Evolutionary conservation across 1,140 invertebrate genomes (phyloP).

Genomic region (Choristoneura fumiferana): DNA sequence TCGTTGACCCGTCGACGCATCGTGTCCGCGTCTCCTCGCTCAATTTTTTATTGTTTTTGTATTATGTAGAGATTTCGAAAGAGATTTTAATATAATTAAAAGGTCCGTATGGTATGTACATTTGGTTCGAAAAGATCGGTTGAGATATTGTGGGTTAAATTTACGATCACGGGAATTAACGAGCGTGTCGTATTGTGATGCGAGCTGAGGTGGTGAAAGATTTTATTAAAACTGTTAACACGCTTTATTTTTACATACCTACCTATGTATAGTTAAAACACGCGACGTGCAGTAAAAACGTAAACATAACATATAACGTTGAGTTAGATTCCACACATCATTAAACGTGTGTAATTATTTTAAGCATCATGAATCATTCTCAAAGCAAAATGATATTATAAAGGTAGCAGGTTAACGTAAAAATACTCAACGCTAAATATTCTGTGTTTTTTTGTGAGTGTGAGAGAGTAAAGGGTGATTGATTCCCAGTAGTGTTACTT

Average conservation of each 20-base stretch:
- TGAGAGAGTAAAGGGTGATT: background rate
- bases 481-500: constrained; percentile 18
- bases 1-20: constrained; percentile 71
- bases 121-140: constrained; percentile 4
- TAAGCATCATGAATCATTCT: too few species aligned
- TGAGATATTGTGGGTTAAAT: constrained; percentile 11
- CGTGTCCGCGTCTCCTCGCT: constrained; percentile 59
- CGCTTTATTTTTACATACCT: too few species aligned
- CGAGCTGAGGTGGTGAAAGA: background rate
- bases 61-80: constrained; percentile 43
- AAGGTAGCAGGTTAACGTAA: too few species aligned
- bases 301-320: too few species aligned
- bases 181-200: constrained; percentile 5
- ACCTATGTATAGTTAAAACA: constrained; percentile 19
- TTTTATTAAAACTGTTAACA: too few species aligned
- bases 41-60: constrained; percentile 52
- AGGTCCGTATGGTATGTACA: constrained; percentile 21
- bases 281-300: constrained; percentile 32
- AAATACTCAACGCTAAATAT: too few species aligned
- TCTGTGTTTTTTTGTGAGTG: background rate
- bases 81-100: constrained; percentile 39
- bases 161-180: constrained; percentile 6
- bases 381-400: too few species aligned
- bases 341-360: too few species aligned
- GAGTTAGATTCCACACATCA: too few species aligned